phyloP scores from a whole-genome alignment of 2,888 invertebrate species.

The Steromphala cineraria region DNA sequence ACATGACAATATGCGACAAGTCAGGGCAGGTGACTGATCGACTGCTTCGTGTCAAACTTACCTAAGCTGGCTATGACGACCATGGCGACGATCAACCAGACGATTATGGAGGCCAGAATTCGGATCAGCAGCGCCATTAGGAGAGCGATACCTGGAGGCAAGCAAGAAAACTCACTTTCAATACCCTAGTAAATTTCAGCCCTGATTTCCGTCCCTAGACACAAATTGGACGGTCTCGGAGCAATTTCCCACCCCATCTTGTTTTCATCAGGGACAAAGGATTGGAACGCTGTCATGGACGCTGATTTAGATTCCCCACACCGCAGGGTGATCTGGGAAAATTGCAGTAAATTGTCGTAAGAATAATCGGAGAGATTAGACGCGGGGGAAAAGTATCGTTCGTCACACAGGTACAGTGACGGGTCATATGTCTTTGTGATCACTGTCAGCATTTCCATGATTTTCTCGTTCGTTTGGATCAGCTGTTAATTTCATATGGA shows the following conservation, averaged over 20 bases:
- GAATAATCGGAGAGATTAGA: neutral
- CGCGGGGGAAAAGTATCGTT: neutral
- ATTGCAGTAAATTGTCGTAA: constrained; percentile 8
- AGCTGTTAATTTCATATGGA: neutral
- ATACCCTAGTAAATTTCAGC: neutral
- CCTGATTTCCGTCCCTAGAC: constrained; percentile 21
- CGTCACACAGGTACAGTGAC: neutral
- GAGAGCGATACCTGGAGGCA: constrained; percentile 86
- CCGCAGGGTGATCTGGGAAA: constrained; percentile 7
- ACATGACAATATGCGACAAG: constrained; percentile 5
- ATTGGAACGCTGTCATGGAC: neutral
- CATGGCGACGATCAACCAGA: constrained; percentile 90
- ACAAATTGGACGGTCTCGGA: constrained; percentile 10
- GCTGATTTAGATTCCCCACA: neutral
- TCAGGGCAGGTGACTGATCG: neutral
- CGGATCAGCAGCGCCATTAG: constrained; percentile 89
- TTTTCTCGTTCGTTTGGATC: neutral
- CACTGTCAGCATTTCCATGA: constrained; percentile 2
- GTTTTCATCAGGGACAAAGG: constrained; percentile 4
- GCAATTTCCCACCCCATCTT: constrained; percentile 15
- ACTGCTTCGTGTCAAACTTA: constrained; percentile 63
- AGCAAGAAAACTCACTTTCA: constrained; percentile 2
- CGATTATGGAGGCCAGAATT: constrained; percentile 87
- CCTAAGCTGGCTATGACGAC: constrained; percentile 86
- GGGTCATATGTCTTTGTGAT: constrained; percentile 13